A percentile compares a stretch with the other conserved stretches of the same genome.
Evolutionary conservation across 2,113 vertebrate species (phyloP).

Genomic region (Elaphurus davidianus): DNA sequence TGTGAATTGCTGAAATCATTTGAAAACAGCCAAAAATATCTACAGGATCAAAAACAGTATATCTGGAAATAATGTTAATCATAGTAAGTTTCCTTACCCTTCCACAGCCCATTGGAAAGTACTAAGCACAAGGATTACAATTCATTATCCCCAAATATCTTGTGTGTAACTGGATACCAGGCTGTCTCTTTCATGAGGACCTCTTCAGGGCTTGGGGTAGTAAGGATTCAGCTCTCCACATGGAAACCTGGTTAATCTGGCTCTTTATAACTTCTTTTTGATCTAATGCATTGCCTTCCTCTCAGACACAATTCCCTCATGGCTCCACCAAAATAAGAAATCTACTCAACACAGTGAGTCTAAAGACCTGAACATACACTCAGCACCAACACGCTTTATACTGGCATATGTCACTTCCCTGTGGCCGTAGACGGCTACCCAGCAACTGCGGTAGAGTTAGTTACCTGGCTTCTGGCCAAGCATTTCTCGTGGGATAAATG

Average conservation of each 20-base stretch:
- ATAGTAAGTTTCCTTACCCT: background rate
- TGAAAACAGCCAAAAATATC: background rate
- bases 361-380: background rate
- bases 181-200: background rate
- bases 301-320: background rate
- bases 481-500: background rate
- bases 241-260: background rate
- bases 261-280: background rate
- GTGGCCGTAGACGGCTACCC: fast-evolving
- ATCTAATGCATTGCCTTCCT: background rate
- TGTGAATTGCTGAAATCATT: background rate
- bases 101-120: background rate
- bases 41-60: background rate
- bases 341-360: background rate
- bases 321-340: background rate
- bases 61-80: background rate
- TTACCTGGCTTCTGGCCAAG: background rate
- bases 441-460: background rate
- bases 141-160: background rate
- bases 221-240: background rate
- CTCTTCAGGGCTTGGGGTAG: background rate
- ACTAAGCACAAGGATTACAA: background rate
- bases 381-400: background rate
- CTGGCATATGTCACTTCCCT: background rate
- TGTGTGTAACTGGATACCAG: background rate